These are phyloP conservation scores for Stomorhina lunata DNA, from an alignment of 2,888 invertebrate genomes.

Conservation along the genomic window DNA sequence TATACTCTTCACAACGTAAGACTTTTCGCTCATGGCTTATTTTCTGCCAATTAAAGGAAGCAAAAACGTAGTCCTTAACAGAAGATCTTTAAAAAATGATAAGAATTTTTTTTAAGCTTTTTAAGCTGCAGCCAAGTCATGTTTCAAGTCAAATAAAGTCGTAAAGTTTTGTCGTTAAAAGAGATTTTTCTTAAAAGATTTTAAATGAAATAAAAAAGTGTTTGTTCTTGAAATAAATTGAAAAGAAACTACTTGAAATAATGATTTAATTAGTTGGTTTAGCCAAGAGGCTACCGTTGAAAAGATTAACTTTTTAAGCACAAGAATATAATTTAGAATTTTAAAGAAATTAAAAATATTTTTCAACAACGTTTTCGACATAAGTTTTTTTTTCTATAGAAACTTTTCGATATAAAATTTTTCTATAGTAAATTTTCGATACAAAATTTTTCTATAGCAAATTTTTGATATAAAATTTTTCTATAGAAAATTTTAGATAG, in stretches of 20 bases:
- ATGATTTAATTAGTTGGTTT: slow-evolving; percentile 61
- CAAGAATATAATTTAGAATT: too few species aligned
- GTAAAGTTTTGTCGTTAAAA: slow-evolving; percentile 50
- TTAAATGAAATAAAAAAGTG: slow-evolving; percentile 26
- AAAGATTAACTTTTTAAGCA: not conserved
- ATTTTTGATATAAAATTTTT: too few species aligned
- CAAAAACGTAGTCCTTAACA: slow-evolving; percentile 44
- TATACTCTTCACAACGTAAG: not conserved
- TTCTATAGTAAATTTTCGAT: too few species aligned
- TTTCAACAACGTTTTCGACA: too few species aligned
- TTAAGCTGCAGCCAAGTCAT: slow-evolving; percentile 55
- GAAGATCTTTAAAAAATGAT: slow-evolving; percentile 49
- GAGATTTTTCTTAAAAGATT: slow-evolving; percentile 48
- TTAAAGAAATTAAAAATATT: too few species aligned
- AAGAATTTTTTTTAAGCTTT: slow-evolving; percentile 43
- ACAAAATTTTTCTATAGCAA: too few species aligned
- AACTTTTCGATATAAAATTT: too few species aligned
- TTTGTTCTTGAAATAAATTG: slow-evolving; percentile 29
- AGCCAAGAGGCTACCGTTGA: slow-evolving; percentile 3
- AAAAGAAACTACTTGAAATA: slow-evolving; percentile 32
- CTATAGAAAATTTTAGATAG: too few species aligned
- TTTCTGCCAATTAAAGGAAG: slow-evolving; percentile 63
- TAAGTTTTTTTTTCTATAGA: too few species aligned
- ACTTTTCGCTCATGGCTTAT: not conserved
- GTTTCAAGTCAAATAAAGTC: slow-evolving; percentile 65